Evolutionary conservation across 1,140 invertebrate genomes (phyloP).

Genomic region (Eumeta japonica): DNA sequence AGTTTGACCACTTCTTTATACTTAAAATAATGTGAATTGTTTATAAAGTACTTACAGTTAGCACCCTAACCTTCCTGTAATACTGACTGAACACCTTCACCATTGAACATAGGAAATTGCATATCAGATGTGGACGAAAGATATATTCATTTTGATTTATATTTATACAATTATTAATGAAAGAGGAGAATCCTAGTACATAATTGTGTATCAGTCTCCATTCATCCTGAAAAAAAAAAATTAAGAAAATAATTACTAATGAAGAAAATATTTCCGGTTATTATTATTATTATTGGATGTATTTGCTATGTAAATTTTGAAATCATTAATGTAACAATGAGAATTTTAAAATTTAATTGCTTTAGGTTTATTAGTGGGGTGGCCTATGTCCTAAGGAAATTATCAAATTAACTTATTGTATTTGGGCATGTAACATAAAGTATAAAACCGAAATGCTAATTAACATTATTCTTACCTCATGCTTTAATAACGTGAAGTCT

Average conservation of each 20-base stretch:
- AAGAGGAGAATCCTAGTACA: slow-evolving; percentile 61
- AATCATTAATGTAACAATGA: slow-evolving; percentile 4
- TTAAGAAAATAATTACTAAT: slow-evolving; percentile 5
- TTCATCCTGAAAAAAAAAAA: slow-evolving; percentile 61
- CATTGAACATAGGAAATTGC: slow-evolving; percentile 62
- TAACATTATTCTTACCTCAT: too few species aligned
- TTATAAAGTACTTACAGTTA: slow-evolving; percentile 65
- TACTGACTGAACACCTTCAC: slow-evolving; percentile 69
- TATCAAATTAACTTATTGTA: too few species aligned
- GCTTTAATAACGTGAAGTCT: slow-evolving; percentile 61
- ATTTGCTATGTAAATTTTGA: too few species aligned
- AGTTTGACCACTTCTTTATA: too few species aligned
- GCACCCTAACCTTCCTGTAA: slow-evolving; percentile 66
- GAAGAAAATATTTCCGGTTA: slow-evolving; percentile 8
- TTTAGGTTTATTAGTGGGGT: too few species aligned
- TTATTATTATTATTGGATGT: slow-evolving; percentile 5
- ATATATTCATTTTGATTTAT: slow-evolving; percentile 46
- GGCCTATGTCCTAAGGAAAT: too few species aligned
- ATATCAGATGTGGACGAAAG: slow-evolving; percentile 63
- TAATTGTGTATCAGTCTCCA: slow-evolving; percentile 70
- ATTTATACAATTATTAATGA: slow-evolving; percentile 58
- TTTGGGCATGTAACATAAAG: too few species aligned
- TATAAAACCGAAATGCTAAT: too few species aligned
- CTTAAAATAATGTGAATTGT: too few species aligned
- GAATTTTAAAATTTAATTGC: background rate